Evolutionary conservation across 1,140 invertebrate species (phyloP), one percentile per base, ranked within the genome.

Genomic region (Diabrotica virgifera): DNA sequence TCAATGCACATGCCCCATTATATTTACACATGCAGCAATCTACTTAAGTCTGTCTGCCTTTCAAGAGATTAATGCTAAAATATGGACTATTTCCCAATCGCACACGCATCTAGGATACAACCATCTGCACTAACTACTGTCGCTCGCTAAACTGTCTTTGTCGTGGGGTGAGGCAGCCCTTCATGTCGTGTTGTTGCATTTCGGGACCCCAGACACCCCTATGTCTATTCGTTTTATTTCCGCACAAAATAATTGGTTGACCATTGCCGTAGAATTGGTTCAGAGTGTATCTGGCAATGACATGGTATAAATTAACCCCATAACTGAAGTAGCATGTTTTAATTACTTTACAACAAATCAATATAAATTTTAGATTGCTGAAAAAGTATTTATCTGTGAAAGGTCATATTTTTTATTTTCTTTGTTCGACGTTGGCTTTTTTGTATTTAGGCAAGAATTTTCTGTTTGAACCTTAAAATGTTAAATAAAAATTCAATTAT

Each of bases 171-270:
- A 46, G 40, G 40, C 40, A 46, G 8, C 40, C 40, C 40, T 46
- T 46, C 40, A 5, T 10, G 4, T 8, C 40, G 40, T 46, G 40
- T 46, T 3, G 40, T 8, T 46, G 8, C 24, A 24, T 24, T 24
- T 24, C 24, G 4, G 4, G 24, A 24, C 24, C 24, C 24, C 8
- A 46, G n/a, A n/a, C n/a, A 46, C 40, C 40, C 40, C 40, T 46
- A 46, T 46, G 40, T 46, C 40, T 46, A 46, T 46, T 46, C 40
- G 40, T 46, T 46, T 46, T 46, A 46, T 46, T 46, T 46, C 40
- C 5, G 40, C 40, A 46, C n/a, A 46, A 46, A 46, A 46, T 46
- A 46, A 46, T 46, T 46, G 40, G 40, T 46, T 46, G 40, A 46
- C 40, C 40, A 46, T 46, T 46, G 40, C n/a, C 40, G 40, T 46